Base-by-base conservation (phyloP, 2,113 vertebrate species). In the Ictalurus furcatus region DNA sequence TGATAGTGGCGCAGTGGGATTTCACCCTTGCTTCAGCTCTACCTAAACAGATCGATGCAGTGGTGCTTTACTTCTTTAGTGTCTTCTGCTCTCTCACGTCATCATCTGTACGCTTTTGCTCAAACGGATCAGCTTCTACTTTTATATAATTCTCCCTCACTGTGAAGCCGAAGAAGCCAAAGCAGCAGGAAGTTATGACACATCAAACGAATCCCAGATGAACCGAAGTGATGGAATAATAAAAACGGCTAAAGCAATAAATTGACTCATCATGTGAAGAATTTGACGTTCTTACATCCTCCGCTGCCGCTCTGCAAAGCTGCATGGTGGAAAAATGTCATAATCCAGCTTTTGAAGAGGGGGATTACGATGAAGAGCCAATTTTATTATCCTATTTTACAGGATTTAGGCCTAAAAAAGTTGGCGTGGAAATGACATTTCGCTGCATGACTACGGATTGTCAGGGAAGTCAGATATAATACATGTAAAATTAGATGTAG, bases 201-300 rank as follows among this genome's bases (percentile, higher is more conserved):
- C 94, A 95, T 94, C 92, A 94, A 95, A 94, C 94, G 91, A 95
- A 94, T 92, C 88, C 92, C 90, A 92, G 93, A 94, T 95, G 93
- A 34, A 19, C 48, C 2, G 19, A 25, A 61, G 34, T 83, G 81
- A 61, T 83, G 58, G 61, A 83, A 40, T 83, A 83, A 83, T 83
- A 40, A 83, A 83, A 83, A 34, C 28, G 3, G 30, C 44, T 48
- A 48, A 48, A 48, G 44, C 87, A 85, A 87, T 88, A 94, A 95
- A 96, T 96, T 95, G 94, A 96, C 94, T 95, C 92, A 95, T 96
- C 95, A 96, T 94, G 92, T 92, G 87, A 69, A 56, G 4, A 88
- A 91, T 91, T 91, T 94, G 94, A 94, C 92, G 92, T 92, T 93
- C 93, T 92, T 86, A 90, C 90, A 61, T 83, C 91, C 93, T 90